Evolutionary conservation across 2,888 invertebrate genomes (phyloP).

Genomic region (Diplazon laetatorius): DNA sequence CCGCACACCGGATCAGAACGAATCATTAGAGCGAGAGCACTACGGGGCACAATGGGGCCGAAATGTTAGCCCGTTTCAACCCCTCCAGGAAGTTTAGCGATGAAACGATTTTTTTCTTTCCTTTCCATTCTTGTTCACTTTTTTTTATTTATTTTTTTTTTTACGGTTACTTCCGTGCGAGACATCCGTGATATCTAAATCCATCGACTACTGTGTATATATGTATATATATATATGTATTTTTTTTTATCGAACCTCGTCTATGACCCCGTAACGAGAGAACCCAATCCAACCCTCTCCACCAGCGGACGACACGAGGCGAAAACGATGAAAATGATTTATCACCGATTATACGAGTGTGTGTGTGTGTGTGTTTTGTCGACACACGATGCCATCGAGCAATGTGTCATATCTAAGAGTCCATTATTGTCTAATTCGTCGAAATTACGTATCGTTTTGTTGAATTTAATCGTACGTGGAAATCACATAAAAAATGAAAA

Average conservation of each 20-base stretch:
- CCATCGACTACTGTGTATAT: slow-evolving; percentile 39
- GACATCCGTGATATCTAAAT: slow-evolving; percentile 76
- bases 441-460: neutral
- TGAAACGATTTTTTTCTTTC: slow-evolving; percentile 72
- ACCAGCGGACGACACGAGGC: slow-evolving; percentile 67
- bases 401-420: slow-evolving; percentile 13
- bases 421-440: slow-evolving; percentile 9
- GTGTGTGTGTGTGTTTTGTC: slow-evolving; percentile 68
- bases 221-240: neutral
- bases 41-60: slow-evolving; percentile 45
- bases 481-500: neutral
- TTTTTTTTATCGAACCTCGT: slow-evolving; percentile 46
- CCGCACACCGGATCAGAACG: slow-evolving; percentile 79
- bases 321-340: slow-evolving; percentile 61
- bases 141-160: too few relatives aligned
- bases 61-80: slow-evolving; percentile 70
- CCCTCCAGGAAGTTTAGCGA: slow-evolving; percentile 79
- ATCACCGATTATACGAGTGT: slow-evolving; percentile 41
- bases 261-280: slow-evolving; percentile 72
- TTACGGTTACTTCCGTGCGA: slow-evolving; percentile 53
- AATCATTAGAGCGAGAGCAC: slow-evolving; percentile 77
- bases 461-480: neutral
- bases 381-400: neutral
- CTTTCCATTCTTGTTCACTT: too few relatives aligned
- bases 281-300: slow-evolving; percentile 48